Evolutionary conservation across 1,140 invertebrate species (phyloP).

Genomic region (Zaprionus kolodkinae): DNA sequence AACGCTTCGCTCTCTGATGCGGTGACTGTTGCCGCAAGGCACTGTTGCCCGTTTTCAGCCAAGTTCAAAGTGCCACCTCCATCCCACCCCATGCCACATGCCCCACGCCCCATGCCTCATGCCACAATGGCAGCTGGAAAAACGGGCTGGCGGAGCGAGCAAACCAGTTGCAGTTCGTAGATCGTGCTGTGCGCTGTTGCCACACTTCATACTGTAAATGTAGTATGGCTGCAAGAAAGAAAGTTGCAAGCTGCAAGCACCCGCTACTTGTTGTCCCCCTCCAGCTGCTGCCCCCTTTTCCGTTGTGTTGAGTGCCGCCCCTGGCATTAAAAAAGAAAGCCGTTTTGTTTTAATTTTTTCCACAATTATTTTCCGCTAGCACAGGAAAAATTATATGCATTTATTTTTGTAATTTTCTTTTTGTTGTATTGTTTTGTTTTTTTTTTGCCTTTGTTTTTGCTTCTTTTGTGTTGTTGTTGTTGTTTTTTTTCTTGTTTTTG

Average conservation of each 20-base stretch:
- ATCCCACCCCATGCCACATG: neutral
- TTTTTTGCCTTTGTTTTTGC: constrained; percentile 56
- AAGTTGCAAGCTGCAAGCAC: constrained; percentile 63
- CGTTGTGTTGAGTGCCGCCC: neutral
- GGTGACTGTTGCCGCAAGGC: constrained; percentile 7
- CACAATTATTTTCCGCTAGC: constrained; percentile 81
- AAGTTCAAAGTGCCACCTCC: constrained; percentile 53
- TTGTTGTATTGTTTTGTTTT: constrained; percentile 50
- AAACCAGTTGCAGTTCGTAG: constrained; percentile 24
- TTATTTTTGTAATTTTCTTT: constrained; percentile 77
- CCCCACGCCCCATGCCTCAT: too few species aligned
- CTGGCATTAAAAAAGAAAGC: constrained; percentile 68
- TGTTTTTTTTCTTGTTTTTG: constrained; percentile 46
- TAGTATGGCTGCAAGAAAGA: constrained; percentile 59
- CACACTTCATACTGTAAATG: constrained; percentile 50
- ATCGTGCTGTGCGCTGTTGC: constrained; percentile 39
- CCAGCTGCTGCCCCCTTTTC: neutral
- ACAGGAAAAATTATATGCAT: constrained; percentile 80
- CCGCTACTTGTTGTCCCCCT: constrained; percentile 48
- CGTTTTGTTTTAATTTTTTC: constrained; percentile 79
- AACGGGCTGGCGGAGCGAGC: constrained; percentile 28
- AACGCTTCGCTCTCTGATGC: neutral
- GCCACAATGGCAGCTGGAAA: constrained; percentile 3
- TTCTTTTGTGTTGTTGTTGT: constrained; percentile 36
- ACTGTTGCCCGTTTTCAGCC: constrained; percentile 63